A percentile compares a stretch with the other conserved stretches of the same genome.
Evolutionary conservation across 1,140 invertebrate genomes (phyloP).

Genomic region (Pygmarrhopalites habei): DNA sequence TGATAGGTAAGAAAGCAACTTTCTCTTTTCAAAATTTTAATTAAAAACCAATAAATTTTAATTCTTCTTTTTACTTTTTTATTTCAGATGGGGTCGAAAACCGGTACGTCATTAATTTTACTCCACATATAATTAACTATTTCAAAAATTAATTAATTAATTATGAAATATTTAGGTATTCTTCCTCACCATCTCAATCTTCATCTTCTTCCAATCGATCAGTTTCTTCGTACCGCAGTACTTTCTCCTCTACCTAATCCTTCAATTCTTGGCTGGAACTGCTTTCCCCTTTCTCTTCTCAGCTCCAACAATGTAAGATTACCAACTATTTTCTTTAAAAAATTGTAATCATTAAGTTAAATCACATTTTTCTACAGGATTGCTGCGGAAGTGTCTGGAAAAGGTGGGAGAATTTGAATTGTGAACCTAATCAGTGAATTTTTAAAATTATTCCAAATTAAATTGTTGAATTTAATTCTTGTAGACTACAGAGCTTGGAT

Average conservation of each 20-base stretch:
- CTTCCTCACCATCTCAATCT: constrained; percentile 31
- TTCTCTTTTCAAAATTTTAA: not conserved
- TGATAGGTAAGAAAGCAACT: constrained; percentile 20
- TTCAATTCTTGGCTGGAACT: constrained; percentile 29
- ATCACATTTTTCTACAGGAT: too few species aligned
- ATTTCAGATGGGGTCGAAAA: constrained; percentile 4
- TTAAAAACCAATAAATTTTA: not conserved
- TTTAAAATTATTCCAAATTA: not conserved
- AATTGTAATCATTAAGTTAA: not conserved
- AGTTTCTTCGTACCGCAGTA: constrained; percentile 22
- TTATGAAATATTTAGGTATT: constrained; percentile 34
- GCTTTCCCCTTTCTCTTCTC: constrained; percentile 35
- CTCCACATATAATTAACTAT: not conserved
- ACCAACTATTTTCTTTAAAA: not conserved
- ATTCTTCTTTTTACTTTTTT: not conserved
- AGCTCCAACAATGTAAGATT: too few species aligned
- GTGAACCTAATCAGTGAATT: not conserved
- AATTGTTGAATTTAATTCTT: not conserved
- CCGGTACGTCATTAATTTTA: not conserved
- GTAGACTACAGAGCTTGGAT: constrained; percentile 33
- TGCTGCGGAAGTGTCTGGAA: constrained; percentile 33
- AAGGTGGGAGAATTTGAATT: constrained; percentile 15
- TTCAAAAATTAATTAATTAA: constrained; percentile 4
- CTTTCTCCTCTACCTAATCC: constrained; percentile 10
- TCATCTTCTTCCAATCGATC: constrained; percentile 26